phyloP scores from a whole-genome alignment of 2,113 vertebrate species.

The Tenrec ecaudatus region DNA sequence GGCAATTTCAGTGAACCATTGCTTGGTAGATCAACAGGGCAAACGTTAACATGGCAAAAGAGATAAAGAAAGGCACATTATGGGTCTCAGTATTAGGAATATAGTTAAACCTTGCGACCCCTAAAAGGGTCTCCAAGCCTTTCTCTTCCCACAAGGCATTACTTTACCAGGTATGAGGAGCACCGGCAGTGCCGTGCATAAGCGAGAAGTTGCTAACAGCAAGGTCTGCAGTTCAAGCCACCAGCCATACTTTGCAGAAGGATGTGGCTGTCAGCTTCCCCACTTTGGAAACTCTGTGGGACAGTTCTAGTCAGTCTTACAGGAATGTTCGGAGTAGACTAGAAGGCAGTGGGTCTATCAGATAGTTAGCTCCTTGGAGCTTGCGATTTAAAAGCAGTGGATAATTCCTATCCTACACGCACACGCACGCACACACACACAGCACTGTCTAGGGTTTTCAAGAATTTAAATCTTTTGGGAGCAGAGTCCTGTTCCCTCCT shows the following conservation, averaged over 20 bases:
- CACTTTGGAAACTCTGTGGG: background rate
- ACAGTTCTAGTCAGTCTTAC: background rate
- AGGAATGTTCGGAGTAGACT: background rate
- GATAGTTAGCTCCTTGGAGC: background rate
- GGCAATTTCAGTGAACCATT: constrained; percentile 24
- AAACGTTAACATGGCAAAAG: background rate
- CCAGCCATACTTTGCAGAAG: background rate
- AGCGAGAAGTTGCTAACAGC: too few species aligned
- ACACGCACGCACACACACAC: too few species aligned
- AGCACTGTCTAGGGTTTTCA: too few species aligned
- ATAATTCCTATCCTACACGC: background rate
- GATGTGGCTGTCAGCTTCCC: too few species aligned
- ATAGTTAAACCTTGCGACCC: background rate
- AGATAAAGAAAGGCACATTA: background rate
- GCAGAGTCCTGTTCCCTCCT: too few species aligned
- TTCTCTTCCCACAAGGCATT: background rate
- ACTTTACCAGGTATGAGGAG: background rate
- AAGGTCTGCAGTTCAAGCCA: background rate
- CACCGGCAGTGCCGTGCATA: too few species aligned
- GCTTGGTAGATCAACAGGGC: background rate
- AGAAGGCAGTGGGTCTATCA: background rate
- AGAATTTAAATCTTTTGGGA: too few species aligned
- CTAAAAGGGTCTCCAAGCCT: background rate
- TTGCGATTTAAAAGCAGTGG: background rate
- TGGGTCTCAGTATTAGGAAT: background rate